Base-by-base conservation (phyloP, 2,888 invertebrate genomes). In the Noctua comes region DNA sequence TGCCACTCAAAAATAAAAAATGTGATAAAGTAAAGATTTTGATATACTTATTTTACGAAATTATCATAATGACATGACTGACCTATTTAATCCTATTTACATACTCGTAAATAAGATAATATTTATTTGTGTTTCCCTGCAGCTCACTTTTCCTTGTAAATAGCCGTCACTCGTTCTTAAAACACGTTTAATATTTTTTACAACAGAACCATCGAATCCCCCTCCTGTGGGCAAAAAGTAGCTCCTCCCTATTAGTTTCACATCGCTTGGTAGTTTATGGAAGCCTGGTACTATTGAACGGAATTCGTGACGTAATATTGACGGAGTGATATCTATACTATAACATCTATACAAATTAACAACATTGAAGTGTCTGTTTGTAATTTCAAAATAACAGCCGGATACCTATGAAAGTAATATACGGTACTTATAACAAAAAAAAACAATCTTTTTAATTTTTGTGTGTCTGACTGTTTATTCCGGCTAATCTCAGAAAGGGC, bases 221-320 rank as follows among this genome's bases (percentile, higher is more conserved):
- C 27, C 66, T 59, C 21, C 36, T 57, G 43, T 43, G 54, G n/a
- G 73, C 48, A 86, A 84, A 84, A 84, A 79, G n/a, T 71, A 84
- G 85, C 89, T 79, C 88, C 90, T 88, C 90, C 91, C 89, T 86
- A 84, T 83, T 73, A 84, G 76, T 83, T 59, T 73, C 80, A 80
- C 76, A 86, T 87, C 90, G 85, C 85, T 89, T 90, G 78, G 72
- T 72, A 54, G 78, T 77, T 81, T 90, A 92, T 94, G 92, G 86
- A 78, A 78, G 88, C 94, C 93, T 93, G 91, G 93, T 94, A 93
- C 89, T 83, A 84, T 80, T 79, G 72, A 84, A 82, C 86, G 79
- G 85, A 82, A 89, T 85, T 88, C 85, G 87, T 94, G 93, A 94
- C 93, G 93, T 92, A 88, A 91, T 88, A 64, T 62, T 68, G 65